Base-by-base conservation (phyloP, 2,888 invertebrate species). In the Meiosimyza platycephala region DNA sequence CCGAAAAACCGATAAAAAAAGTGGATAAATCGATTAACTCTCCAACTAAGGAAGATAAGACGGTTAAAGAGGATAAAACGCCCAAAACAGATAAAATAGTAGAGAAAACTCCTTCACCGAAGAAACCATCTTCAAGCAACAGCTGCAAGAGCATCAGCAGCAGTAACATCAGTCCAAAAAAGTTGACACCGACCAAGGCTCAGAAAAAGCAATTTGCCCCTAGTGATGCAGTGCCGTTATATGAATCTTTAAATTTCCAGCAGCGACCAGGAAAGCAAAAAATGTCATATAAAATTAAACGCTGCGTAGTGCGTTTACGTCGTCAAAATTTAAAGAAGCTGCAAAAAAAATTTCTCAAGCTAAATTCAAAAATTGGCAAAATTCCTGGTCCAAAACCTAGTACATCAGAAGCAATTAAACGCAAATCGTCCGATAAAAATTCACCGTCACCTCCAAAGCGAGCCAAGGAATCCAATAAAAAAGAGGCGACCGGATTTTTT, bases 181-280 rank as follows among this genome's bases (percentile, higher is more conserved):
- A 77, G 40, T 22, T 67, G 18, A 78, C 77, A 6, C 78, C 79
- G 2, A 79, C 78, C 18, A 79, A 79, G 62, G 79, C 79, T 12
- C 78, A 79, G 69, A 76, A 79, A 63, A 79, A 79, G 71, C 72
- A 77, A 4, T 79, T 78, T 62, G 78, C 76, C 62, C 76, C 78
- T 0, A 16, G 11, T n/a, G 28, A 18, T 2, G 6, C 7, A 12
- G 9, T 52, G 51, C 28, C n/a, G 65, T 15, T 33, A n/a, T 60
- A n/a, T n/a, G 9, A 40, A 40, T 9, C 6, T 40, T 40, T 40
- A 1, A 40, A 9, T 40, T 40, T 40, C 40, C 40, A 7, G 40
- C 40, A 40, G 6, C 40, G 12, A 18, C 54, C 54, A 60, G 72
- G 60, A 50, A 52, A 65, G 48, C 59, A 72, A 9, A 72, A 72